A percentile compares a stretch with the other conserved stretches of the same genome.
phyloP scores from a whole-genome alignment of 2,113 vertebrate genomes.

The mouse (Mus musculus) region DNA sequence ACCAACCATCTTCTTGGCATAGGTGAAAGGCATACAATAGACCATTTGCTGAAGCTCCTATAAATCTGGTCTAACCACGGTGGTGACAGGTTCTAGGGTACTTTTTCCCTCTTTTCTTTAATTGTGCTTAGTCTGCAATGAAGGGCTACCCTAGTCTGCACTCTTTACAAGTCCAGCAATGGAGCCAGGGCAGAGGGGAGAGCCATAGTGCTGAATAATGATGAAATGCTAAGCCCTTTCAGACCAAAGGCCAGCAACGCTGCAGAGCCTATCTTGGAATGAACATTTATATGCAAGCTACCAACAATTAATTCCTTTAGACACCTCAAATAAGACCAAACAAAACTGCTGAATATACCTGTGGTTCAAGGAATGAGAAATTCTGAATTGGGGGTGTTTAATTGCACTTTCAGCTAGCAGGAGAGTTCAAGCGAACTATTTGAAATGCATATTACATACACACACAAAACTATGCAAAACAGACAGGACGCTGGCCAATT shows the following conservation, averaged over 20 bases:
- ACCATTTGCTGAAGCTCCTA: neutral
- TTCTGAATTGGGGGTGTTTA: neutral
- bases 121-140: neutral
- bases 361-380: neutral
- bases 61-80: neutral
- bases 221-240: neutral
- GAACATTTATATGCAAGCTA: neutral
- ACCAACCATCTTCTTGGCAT: neutral
- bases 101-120: neutral
- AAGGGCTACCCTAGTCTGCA: neutral
- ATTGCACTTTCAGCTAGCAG: neutral
- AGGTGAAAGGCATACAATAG: rapidly evolving
- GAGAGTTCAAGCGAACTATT: slow-evolving; percentile 28
- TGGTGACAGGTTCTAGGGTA: neutral
- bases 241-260: neutral
- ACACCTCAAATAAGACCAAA: neutral
- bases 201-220: neutral
- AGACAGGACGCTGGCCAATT: slow-evolving; percentile 8
- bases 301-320: neutral
- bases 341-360: neutral
- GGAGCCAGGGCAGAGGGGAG: neutral
- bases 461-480: neutral
- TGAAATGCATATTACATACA: slow-evolving; percentile 3
- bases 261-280: neutral
- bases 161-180: neutral